A percentile compares a stretch with the other conserved stretches of the same genome.
These are phyloP conservation scores for Zaprionus vittiger DNA, from an alignment of 1,140 invertebrate species.

Conservation along the genomic window DNA sequence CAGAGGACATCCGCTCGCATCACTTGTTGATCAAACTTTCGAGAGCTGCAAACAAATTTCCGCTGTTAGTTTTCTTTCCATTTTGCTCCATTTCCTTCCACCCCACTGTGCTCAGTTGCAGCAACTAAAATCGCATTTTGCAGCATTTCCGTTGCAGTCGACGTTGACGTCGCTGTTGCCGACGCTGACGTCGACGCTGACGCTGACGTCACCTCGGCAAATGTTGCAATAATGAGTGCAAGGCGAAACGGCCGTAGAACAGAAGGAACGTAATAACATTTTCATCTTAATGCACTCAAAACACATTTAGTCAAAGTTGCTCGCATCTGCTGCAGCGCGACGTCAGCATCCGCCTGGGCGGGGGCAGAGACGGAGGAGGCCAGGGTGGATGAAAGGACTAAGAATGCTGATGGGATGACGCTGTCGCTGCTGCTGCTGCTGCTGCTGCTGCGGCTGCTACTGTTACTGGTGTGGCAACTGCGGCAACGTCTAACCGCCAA, in stretches of 20 bases:
- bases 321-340: constrained; percentile 64
- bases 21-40: constrained; percentile 74
- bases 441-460: constrained; percentile 19
- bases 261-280: constrained; percentile 65
- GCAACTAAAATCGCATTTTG: constrained; percentile 58
- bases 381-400: background rate
- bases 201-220: constrained; percentile 55
- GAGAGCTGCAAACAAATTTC: constrained; percentile 65
- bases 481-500: constrained; percentile 39
- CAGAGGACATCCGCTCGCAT: constrained; percentile 40
- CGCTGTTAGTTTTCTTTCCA: constrained; percentile 37
- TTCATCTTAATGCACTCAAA: constrained; percentile 77
- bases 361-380: background rate
- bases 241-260: constrained; percentile 7
- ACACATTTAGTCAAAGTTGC: constrained; percentile 74
- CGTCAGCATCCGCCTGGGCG: constrained; percentile 42
- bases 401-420: background rate
- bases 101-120: constrained; percentile 27
- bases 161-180: constrained; percentile 45
- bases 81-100: constrained; percentile 35
- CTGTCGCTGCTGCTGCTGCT: constrained; percentile 19
- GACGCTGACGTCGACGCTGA: constrained; percentile 34
- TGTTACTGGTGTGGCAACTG: constrained; percentile 32
- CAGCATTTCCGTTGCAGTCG: constrained; percentile 47
- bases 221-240: constrained; percentile 73